Percentiles rank a stretch among this genome's conserved stretches.
These are phyloP conservation scores for Vanessa cardui DNA, from an alignment of 2,888 invertebrate species.

Conservation along the genomic window DNA sequence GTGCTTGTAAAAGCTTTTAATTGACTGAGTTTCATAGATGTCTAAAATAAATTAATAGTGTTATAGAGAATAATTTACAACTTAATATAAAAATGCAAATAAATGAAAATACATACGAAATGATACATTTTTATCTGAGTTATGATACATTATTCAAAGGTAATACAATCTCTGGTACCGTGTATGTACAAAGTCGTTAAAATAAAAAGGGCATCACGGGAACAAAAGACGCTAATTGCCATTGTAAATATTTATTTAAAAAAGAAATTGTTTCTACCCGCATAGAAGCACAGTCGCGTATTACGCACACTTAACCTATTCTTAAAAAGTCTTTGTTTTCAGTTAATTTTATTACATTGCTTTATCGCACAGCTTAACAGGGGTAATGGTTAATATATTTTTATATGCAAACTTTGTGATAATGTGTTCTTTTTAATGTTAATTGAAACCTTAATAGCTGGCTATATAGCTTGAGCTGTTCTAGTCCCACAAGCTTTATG, in stretches of 20 bases:
- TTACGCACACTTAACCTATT: slow-evolving; percentile 7
- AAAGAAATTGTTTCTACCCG: slow-evolving; percentile 21
- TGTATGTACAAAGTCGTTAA: background rate
- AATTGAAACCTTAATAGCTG: too few relatives aligned
- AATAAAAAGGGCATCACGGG: slow-evolving; percentile 18
- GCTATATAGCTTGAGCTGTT: too few relatives aligned
- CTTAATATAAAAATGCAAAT: too few relatives aligned
- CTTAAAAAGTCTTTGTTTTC: slow-evolving; percentile 24
- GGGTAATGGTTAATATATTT: background rate
- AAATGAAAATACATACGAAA: too few relatives aligned
- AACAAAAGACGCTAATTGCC: slow-evolving; percentile 18
- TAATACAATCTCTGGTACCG: too few relatives aligned
- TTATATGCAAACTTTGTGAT: background rate
- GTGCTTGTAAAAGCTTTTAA: too few relatives aligned
- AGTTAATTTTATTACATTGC: background rate
- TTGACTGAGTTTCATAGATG: too few relatives aligned
- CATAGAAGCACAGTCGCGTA: slow-evolving; percentile 16
- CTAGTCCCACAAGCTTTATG: too few relatives aligned
- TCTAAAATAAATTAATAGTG: too few relatives aligned
- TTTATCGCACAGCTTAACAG: background rate
- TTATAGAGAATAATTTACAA: too few relatives aligned
- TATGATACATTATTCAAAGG: too few relatives aligned
- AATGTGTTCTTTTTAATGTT: background rate
- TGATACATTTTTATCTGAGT: too few relatives aligned
- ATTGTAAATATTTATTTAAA: slow-evolving; percentile 18